Evolutionary conservation across 2,888 invertebrate species (phyloP), one percentile per base, ranked within the genome.

Genomic region (Habrosyne pyritoides): DNA sequence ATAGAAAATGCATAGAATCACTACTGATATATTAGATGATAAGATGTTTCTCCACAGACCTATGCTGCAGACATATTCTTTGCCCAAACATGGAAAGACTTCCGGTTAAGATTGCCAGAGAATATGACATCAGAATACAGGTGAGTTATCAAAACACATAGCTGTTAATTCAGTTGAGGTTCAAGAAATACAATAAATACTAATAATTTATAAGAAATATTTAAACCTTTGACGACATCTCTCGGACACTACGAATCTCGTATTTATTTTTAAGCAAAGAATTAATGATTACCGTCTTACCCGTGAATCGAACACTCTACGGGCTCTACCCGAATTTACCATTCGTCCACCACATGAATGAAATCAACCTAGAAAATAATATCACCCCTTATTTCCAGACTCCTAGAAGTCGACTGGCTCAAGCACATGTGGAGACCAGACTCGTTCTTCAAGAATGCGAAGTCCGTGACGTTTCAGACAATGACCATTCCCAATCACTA

Each of bases 401-500:
- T 97, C 53, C 90, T 98, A 26, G 97, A 97, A 87, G 97, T 98
- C 3, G 97, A 97, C 79, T 98, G 97, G 97, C 85, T 97, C 69
- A 97, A 97, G 78, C 96, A 97, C 79, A 97, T 98, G 95, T 98
- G 98, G 98, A 93, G 98, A 51, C 98, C 98, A 0, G 98, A 98
- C 89, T 97, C 98, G 6, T 98, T 97, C 90, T 98, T 98, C 93
- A 98, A 98, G 89, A 98, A 98, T 83, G 98, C 98, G 52, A 98
- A 98, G 87, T 96, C 97, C 0, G 98, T 98, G 1, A 98, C 97
- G 10, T 98, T 98, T 82, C 98, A 98, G 86, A 98, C 98, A 0
- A 98, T 98, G 97, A 98, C 98, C 46, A 97, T 98, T 66, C 98
- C 98, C 0, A 98, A 98, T 91, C 98, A 98, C 84, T 98, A 98